Conservation (phyloP, 2,113 vertebrate genomes). For the Helogale parvula region DNA sequence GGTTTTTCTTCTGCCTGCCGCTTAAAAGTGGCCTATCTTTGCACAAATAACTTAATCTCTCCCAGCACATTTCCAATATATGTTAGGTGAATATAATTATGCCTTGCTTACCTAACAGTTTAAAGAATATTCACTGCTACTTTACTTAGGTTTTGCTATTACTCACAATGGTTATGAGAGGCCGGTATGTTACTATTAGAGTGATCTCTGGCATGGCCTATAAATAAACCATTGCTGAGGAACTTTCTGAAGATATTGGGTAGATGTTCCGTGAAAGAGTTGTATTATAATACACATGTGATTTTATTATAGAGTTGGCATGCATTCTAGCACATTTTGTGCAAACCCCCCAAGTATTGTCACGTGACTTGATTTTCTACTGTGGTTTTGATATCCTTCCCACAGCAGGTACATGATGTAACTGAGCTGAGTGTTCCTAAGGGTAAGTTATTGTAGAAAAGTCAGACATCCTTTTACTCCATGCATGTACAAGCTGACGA, state of each 20-base stretch:
- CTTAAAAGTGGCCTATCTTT: neutral
- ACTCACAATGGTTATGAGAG: neutral
- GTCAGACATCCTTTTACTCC: neutral
- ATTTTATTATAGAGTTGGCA: neutral
- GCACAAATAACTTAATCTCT: neutral
- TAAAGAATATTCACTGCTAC: neutral
- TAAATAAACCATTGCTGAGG: neutral
- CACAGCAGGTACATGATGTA: neutral
- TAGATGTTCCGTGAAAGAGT: neutral
- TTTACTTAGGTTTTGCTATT: neutral
- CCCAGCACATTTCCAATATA: neutral
- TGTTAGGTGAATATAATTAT: constrained; percentile 25
- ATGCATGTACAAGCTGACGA: neutral
- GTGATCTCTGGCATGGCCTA: neutral
- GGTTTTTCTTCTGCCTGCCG: neutral
- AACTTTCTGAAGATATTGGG: neutral
- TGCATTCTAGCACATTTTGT: neutral
- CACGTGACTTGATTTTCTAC: constrained; percentile 68
- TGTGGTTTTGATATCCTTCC: constrained; percentile 47
- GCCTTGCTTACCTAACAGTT: neutral
- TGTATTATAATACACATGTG: neutral
- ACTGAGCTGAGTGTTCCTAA: constrained; percentile 70
- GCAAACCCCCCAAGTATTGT: neutral
- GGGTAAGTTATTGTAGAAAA: constrained; percentile 52
- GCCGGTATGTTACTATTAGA: neutral